Evolutionary conservation across 2,888 invertebrate genomes (phyloP), one percentile per base, ranked within the genome.

Genomic region (Anorthoa munda): DNA sequence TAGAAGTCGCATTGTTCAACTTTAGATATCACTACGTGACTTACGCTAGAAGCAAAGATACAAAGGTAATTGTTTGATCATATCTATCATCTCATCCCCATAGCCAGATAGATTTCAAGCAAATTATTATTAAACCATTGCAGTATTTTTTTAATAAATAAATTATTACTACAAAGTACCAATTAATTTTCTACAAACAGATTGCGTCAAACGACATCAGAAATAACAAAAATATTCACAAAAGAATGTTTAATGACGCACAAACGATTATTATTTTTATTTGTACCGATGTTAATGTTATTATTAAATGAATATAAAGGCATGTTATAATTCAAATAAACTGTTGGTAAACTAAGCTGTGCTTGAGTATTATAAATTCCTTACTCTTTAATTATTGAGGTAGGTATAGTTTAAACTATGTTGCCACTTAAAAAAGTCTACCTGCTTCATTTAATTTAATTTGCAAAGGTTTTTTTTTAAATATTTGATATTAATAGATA

Each of bases 171-270:
- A 31, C 39, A 1, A 31, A 31, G 31, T 39, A 39, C 39, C 1
- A 39, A 39, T n/a, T 2, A 17, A 21, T 46, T 48, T 48, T 55
- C 18, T 55, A 46, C 26, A 26, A 12, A 58, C 15, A 58, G 13
- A 26, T 0, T 45, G 50, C 23, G 60, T 60, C 31, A 72, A 11
- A 55, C 5, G 50, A 21, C 5, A 21, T 45, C 21, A 12, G 5
- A 50, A 60, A 50, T 58, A 67, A 58, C 21, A 21, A 5, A 56
- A 55, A 21, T 21, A 56, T 56, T 18, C 18, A 23, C n/a, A 7
- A n/a, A 50, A 71, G 5, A 46, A 50, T 50, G 1, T 58, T 23
- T 17, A 15, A n/a, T 71, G 71, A 71, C 58, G 68, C 68, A 68
- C 58, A 26, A 3, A n/a, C 4, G 23, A 53, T 50, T 56, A 17